phyloP scores from a whole-genome alignment of 2,888 invertebrate species.

The Tolmerus cingulatus region DNA sequence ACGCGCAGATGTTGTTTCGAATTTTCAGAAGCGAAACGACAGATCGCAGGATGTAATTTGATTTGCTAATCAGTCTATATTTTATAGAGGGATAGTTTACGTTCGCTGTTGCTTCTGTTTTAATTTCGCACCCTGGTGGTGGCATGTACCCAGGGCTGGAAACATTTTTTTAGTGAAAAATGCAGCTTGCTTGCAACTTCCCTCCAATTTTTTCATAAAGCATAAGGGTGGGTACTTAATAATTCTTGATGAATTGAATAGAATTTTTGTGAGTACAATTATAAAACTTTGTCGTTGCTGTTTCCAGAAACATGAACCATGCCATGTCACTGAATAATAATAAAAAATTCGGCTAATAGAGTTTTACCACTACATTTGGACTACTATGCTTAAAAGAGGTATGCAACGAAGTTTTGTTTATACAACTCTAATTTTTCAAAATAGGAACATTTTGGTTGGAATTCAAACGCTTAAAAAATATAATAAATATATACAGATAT shows the following conservation, averaged over 20 bases:
- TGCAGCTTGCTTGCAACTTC: not conserved
- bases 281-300: not conserved
- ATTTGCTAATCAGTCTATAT: not conserved
- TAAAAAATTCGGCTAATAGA: too few species aligned
- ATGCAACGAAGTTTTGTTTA: too few species aligned
- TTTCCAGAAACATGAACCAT: not conserved
- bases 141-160: not conserved
- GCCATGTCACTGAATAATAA: not conserved
- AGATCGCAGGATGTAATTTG: not conserved
- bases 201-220: not conserved
- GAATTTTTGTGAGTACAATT: not conserved
- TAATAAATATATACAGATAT: too few species aligned
- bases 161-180: not conserved
- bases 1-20: constrained; percentile 12
- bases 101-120: not conserved
- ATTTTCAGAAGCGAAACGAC: not conserved
- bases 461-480: too few species aligned
- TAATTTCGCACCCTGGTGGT: not conserved
- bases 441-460: too few species aligned
- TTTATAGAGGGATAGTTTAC: not conserved
- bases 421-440: too few species aligned
- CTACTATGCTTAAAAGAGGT: too few species aligned
- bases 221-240: not conserved
- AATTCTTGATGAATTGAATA: not conserved
- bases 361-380: too few species aligned